A percentile compares a stretch with the other conserved stretches of the same genome.
Evolutionary conservation across 2,888 invertebrate species (phyloP).

Genomic region (Epirrita christyi): DNA sequence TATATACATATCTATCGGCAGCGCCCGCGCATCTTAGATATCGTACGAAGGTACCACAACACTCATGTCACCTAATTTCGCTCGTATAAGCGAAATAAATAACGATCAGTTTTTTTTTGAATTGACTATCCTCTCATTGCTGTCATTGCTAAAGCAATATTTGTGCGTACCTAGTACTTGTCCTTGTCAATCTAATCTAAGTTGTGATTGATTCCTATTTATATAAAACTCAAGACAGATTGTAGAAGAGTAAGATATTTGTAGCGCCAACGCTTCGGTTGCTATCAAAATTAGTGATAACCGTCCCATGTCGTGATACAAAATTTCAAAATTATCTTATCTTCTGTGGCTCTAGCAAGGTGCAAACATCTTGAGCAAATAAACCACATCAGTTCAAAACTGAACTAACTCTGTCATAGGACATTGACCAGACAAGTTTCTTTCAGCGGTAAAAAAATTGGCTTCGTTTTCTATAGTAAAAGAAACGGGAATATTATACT

Average conservation of each 20-base stretch:
- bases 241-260: conserved; percentile 58
- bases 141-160: no score
- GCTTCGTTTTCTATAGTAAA: conserved; percentile 44
- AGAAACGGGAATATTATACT: conserved; percentile 30
- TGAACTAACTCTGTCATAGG: conserved; percentile 39
- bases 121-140: no score
- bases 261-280: conserved; percentile 48
- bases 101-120: no score
- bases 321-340: conserved; percentile 75
- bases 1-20: no score
- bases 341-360: conserved; percentile 54
- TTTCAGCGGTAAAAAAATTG: conserved; percentile 44
- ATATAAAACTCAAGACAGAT: conserved; percentile 49
- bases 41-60: no score
- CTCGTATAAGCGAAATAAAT: no score
- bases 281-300: conserved; percentile 64
- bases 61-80: no score
- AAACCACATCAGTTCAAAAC: conserved; percentile 46
- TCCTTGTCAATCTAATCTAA: conserved; percentile 49
- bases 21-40: no score
- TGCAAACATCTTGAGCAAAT: conserved; percentile 68
- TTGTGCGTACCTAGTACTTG: not conserved
- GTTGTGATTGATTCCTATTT: conserved; percentile 63
- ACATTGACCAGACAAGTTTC: conserved; percentile 47
- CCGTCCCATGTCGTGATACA: conserved; percentile 60